These are phyloP conservation scores for Epicampocera succincta DNA, from an alignment of 2,888 invertebrate genomes.

Conservation along the genomic window DNA sequence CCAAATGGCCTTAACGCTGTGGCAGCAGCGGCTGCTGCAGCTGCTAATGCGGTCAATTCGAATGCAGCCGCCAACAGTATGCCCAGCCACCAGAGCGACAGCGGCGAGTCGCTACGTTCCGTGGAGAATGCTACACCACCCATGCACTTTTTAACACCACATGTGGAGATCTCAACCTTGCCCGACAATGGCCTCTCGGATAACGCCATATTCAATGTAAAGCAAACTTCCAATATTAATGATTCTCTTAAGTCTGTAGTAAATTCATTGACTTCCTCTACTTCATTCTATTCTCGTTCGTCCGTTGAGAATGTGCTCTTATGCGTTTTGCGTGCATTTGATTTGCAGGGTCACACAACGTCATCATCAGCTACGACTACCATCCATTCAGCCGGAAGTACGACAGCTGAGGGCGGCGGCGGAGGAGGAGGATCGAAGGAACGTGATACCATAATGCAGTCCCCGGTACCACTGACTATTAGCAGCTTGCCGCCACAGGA, in stretches of 20 bases:
- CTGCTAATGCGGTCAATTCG: conserved; percentile 73
- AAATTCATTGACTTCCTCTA: conserved; percentile 70
- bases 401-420: conserved; percentile 50
- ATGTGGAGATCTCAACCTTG: conserved; percentile 95
- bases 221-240: conserved; percentile 72
- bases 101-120: conserved; percentile 91
- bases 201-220: conserved; percentile 84
- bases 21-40: conserved; percentile 72
- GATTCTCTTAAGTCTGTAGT: conserved; percentile 70
- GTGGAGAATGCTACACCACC: conserved; percentile 94
- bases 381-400: conserved; percentile 70
- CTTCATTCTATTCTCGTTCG: conserved; percentile 70
- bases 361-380: conserved; percentile 48
- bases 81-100: conserved; percentile 91
- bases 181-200: conserved; percentile 86
- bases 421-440: conserved; percentile 69
- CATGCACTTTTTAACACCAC: conserved; percentile 95
- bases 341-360: conserved; percentile 76
- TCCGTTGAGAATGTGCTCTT: conserved; percentile 74
- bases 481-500: conserved; percentile 70
- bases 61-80: conserved; percentile 73
- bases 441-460: conserved; percentile 73
- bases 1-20: conserved; percentile 80
- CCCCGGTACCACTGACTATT: conserved; percentile 71
- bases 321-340: conserved; percentile 80